Evolutionary conservation across 2,888 invertebrate genomes (phyloP).

Genomic region (Ormyrus pomaceus): DNA sequence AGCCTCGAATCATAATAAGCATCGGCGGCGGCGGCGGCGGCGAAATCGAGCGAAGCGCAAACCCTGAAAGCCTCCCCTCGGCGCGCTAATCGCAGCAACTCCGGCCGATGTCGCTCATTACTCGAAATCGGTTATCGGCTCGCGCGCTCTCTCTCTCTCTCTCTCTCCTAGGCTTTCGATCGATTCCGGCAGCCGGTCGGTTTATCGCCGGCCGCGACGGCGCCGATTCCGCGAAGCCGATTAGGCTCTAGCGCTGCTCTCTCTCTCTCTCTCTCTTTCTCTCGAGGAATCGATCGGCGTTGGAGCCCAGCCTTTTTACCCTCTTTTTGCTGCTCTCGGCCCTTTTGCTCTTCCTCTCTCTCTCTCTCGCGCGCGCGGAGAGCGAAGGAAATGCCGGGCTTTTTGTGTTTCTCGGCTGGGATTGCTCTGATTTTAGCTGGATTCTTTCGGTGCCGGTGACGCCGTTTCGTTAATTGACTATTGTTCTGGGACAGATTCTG

Average conservation of each 20-base stretch:
- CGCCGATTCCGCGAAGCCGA: constrained; percentile 40
- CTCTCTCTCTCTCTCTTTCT: background rate
- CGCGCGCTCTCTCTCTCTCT: background rate
- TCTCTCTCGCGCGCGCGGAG: background rate
- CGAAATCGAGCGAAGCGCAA: background rate
- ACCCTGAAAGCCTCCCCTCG: background rate
- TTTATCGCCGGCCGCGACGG: constrained; percentile 1
- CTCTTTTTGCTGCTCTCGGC: background rate
- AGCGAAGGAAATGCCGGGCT: too few relatives aligned
- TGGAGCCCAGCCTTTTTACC: background rate
- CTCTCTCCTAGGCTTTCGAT: background rate
- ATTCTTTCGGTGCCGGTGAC: background rate
- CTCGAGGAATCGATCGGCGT: constrained; percentile 34
- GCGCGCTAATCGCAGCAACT: background rate
- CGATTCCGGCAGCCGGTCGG: background rate
- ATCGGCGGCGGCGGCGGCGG: too few relatives aligned
- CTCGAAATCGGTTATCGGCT: constrained; percentile 28
- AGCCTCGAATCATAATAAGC: too few relatives aligned
- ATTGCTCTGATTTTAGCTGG: background rate
- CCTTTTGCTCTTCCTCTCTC: background rate
- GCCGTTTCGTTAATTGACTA: too few relatives aligned
- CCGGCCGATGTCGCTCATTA: constrained; percentile 18
- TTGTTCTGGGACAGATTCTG: too few relatives aligned
- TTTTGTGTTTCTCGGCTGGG: too few relatives aligned
- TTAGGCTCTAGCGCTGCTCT: constrained; percentile 11